Base-by-base conservation (phyloP, 2,797 vertebrate genomes). In the Ctenopoma multispine region DNA sequence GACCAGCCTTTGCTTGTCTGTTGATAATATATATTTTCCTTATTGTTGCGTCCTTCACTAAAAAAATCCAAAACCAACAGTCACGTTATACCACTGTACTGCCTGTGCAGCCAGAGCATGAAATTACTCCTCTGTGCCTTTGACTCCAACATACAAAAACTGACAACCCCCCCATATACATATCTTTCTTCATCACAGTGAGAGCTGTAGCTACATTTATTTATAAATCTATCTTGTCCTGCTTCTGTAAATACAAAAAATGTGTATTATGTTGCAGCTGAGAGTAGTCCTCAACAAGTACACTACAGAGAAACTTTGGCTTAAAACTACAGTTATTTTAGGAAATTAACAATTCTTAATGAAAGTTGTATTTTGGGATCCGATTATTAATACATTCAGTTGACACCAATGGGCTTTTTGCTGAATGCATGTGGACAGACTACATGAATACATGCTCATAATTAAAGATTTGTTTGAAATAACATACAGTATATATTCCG, bases 1-100 rank as follows among this genome's bases (percentile, higher is more conserved):
- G 20, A 48, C 15, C 1, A 18, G 36, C 31, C 24, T 50, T 50
- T 29, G 7, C 5, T n/a, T 20, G 40, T 49, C n/a, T 51, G 18
- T 63, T 46, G 44, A 41, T 60, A 20, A 14, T 65, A 24, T 53
- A 24, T 17, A 44, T 40, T 55, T 73, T 38, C 13, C 5, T 13
- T 47, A 8, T 24, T 34, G 23, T 63, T 7, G 43, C 36, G 0
- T 13, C 50, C 1, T 36, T 4, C 12, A 5, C 27, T 21, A n/a
- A 3, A 66, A 58, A 46, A 64, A 11, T 53, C 36, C 0, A 38
- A 47, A 48, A 55, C 34, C 17, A 23, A 43, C 7, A 62, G 10
- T 17, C 3, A 9, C 34, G 31, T 48, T 10, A 48, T 13, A 9
- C 13, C 15, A 23, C 3, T 7, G 23, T 49, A 8, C 13, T 18